These are phyloP conservation scores for Palloptera scutellata DNA, from an alignment of 2,888 invertebrate species.

Conservation along the genomic window DNA sequence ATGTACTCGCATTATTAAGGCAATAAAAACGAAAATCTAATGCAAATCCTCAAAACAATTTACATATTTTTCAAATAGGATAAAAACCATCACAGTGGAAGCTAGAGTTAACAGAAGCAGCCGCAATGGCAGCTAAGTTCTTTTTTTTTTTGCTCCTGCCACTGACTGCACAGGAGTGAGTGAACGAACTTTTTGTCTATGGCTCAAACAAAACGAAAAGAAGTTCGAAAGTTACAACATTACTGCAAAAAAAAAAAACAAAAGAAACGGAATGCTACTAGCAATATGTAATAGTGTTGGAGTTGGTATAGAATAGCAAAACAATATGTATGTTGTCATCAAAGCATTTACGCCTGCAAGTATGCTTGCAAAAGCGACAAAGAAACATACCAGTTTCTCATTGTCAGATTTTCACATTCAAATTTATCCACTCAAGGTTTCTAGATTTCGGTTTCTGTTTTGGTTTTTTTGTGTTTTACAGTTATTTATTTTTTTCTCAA, in stretches of 20 bases:
- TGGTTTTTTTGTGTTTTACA: conserved; percentile 4
- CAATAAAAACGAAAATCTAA: conserved; percentile 34
- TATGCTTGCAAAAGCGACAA: conserved; percentile 24
- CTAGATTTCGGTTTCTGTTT: background rate
- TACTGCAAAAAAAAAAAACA: no score
- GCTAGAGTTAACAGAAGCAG: no score
- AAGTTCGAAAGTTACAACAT: no score
- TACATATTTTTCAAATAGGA: conserved; percentile 36
- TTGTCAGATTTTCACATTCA: conserved; percentile 27
- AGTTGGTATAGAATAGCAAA: background rate
- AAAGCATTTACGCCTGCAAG: conserved; percentile 30
- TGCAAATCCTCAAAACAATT: conserved; percentile 36
- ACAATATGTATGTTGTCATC: conserved; percentile 27
- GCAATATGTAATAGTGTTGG: no score
- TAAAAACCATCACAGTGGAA: conserved; percentile 14
- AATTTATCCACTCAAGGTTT: conserved; percentile 33
- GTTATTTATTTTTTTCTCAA: background rate
- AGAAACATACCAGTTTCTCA: conserved; percentile 28
- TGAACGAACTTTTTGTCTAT: no score
- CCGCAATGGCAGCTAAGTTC: background rate
- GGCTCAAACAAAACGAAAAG: no score
- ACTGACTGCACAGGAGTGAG: no score
- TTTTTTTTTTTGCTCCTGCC: no score
- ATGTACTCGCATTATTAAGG: conserved; percentile 33
- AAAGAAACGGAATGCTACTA: no score